These are phyloP conservation scores for Dryoscopus gambensis DNA, from an alignment of 2,113 vertebrate genomes.

Conservation along the genomic window DNA sequence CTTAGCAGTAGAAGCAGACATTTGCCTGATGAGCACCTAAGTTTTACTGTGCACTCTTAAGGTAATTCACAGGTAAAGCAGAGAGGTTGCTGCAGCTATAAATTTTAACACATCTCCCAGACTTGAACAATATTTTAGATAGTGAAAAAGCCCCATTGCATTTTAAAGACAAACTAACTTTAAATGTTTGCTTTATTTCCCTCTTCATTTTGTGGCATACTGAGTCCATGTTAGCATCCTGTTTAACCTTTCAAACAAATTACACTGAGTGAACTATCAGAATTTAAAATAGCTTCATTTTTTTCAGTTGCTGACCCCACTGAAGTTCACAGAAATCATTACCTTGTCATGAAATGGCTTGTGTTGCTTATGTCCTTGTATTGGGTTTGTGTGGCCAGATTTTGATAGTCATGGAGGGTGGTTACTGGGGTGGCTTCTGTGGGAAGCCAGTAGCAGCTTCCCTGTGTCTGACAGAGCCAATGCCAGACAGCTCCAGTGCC, in stretches of 20 bases:
- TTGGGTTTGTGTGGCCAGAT: not conserved
- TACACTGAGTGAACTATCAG: not conserved
- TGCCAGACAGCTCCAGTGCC: not conserved
- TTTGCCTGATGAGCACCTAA: not conserved
- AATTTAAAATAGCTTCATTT: not conserved
- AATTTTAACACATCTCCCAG: not conserved
- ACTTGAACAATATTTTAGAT: not conserved
- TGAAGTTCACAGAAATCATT: not conserved
- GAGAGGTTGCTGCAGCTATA: not conserved
- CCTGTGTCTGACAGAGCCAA: not conserved
- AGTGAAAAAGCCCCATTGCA: rapidly evolving
- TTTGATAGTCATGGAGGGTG: not conserved
- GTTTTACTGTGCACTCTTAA: not conserved
- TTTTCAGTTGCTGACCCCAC: not conserved
- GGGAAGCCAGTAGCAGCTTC: not conserved
- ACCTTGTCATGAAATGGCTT: not conserved
- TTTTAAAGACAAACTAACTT: not conserved
- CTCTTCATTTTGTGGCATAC: not conserved
- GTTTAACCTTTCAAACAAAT: not conserved
- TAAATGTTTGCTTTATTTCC: not conserved
- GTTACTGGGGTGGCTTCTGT: not conserved
- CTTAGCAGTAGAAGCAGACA: not conserved
- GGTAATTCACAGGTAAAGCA: not conserved
- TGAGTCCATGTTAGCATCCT: not conserved
- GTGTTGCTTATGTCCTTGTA: not conserved